Evolutionary conservation across 1,140 invertebrate species (phyloP).

Genomic region (Achatina immaculata): DNA sequence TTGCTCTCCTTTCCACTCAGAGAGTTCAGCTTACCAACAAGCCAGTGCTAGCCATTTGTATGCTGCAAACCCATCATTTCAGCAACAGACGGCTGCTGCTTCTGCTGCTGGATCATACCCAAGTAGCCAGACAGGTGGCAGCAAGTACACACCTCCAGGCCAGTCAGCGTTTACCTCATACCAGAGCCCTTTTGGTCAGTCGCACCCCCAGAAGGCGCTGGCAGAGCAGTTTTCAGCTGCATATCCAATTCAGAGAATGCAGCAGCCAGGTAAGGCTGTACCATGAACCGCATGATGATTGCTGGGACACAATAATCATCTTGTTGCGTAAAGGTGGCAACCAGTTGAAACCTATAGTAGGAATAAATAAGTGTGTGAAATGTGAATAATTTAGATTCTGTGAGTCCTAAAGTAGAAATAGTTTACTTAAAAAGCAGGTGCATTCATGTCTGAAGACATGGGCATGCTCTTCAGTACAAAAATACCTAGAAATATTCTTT

Average conservation of each 20-base stretch:
- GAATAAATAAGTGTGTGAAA: not conserved
- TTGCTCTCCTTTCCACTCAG: too few species aligned
- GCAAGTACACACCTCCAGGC: constrained; percentile 53
- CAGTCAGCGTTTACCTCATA: constrained; percentile 67
- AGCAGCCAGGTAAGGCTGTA: constrained; percentile 54
- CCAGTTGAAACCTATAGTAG: not conserved
- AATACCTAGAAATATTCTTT: too few species aligned
- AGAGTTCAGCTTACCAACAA: constrained; percentile 24
- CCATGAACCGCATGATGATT: too few species aligned
- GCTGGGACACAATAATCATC: too few species aligned
- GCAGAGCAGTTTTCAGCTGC: constrained; percentile 49
- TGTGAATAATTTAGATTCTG: not conserved
- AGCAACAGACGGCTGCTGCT: constrained; percentile 37
- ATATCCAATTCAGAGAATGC: constrained; percentile 59
- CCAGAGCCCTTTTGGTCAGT: constrained; percentile 59
- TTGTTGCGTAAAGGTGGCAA: too few species aligned
- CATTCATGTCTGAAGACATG: too few species aligned
- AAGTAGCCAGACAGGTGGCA: constrained; percentile 54
- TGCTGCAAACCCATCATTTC: constrained; percentile 10
- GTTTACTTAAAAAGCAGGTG: too few species aligned
- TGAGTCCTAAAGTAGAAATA: not conserved
- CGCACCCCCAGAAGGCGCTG: constrained; percentile 55
- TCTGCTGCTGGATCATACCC: constrained; percentile 49
- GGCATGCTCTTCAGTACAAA: too few species aligned
- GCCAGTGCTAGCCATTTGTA: constrained; percentile 21